Percentiles rank a stretch among this genome's conserved stretches.
phyloP scores from a whole-genome alignment of 2,888 invertebrate genomes.

The Autographa pulchrina region DNA sequence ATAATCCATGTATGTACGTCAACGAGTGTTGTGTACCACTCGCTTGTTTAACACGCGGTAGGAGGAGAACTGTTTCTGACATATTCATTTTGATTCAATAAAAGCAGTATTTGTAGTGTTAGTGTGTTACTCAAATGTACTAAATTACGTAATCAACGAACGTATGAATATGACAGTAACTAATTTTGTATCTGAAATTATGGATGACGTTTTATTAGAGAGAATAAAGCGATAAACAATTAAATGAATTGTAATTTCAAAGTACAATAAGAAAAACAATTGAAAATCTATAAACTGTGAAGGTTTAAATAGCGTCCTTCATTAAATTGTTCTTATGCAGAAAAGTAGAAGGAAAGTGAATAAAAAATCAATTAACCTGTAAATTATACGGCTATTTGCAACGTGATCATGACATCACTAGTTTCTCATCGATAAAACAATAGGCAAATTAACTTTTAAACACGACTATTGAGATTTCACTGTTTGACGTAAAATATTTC shows the following conservation, averaged over 20 bases:
- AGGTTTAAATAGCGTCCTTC: too few species aligned
- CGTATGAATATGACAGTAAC: not conserved
- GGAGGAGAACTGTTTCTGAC: constrained; percentile 58
- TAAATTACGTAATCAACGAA: constrained; percentile 1
- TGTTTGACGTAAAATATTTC: constrained; percentile 13
- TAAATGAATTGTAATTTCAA: too few species aligned
- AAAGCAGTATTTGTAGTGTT: constrained; percentile 33
- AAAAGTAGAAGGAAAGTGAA: not conserved
- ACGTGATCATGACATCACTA: constrained; percentile 22
- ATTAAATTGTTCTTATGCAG: not conserved
- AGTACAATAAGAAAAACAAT: too few species aligned
- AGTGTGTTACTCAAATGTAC: not conserved
- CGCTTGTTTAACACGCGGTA: constrained; percentile 46
- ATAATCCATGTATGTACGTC: constrained; percentile 41
- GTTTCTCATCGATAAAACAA: constrained; percentile 45
- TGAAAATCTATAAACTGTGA: too few species aligned
- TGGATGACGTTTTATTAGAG: not conserved
- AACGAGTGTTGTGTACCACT: constrained; percentile 44
- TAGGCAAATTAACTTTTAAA: constrained; percentile 48
- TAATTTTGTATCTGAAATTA: not conserved
- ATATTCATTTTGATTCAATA: constrained; percentile 64
- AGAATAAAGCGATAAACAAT: too few species aligned
- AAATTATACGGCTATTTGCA: constrained; percentile 25
- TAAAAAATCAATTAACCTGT: not conserved
- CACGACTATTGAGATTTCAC: constrained; percentile 44